Conservation (phyloP, 1,140 invertebrate genomes). For the Xylocopa sonorina region DNA sequence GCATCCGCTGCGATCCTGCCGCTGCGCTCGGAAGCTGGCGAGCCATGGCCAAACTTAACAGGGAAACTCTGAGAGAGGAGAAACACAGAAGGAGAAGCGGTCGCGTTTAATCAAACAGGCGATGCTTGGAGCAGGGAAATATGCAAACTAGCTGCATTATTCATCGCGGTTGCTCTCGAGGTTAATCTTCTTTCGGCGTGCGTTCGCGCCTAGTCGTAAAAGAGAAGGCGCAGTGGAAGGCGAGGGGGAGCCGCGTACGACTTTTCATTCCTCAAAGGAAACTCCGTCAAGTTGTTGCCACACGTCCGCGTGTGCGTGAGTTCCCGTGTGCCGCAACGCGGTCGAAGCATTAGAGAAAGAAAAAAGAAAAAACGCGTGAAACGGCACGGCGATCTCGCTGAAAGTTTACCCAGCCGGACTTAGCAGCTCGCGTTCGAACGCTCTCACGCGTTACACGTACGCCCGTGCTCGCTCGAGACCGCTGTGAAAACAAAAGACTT, state of each 20-base stretch:
- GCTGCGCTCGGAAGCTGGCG: too few relatives aligned
- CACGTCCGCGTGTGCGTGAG: too few relatives aligned
- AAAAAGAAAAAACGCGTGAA: not conserved
- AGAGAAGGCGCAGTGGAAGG: conserved; percentile 4
- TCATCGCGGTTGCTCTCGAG: conserved; percentile 2
- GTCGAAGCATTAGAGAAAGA: not conserved
- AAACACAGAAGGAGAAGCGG: not conserved
- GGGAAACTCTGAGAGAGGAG: not conserved
- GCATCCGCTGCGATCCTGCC: not conserved
- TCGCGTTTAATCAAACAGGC: not conserved
- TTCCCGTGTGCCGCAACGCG: not conserved
- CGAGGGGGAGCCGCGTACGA: conserved; percentile 21
- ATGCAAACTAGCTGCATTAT: conserved; percentile 32
- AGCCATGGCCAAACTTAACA: not conserved
- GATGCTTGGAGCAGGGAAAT: conserved; percentile 4
- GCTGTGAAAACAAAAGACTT: too few relatives aligned
- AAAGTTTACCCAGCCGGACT: not conserved
- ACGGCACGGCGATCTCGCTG: not conserved
- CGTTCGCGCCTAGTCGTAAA: not conserved
- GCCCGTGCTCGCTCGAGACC: too few relatives aligned
- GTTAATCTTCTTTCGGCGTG: conserved; percentile 18
- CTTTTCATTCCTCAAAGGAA: conserved; percentile 12
- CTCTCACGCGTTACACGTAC: too few relatives aligned
- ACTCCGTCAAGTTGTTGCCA: not conserved
- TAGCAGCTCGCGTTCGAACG: not conserved